Percentiles rank a stretch among this genome's conserved stretches.
phyloP scores from a whole-genome alignment of 2,113 vertebrate genomes.

The Urocynchramus pylzowi region DNA sequence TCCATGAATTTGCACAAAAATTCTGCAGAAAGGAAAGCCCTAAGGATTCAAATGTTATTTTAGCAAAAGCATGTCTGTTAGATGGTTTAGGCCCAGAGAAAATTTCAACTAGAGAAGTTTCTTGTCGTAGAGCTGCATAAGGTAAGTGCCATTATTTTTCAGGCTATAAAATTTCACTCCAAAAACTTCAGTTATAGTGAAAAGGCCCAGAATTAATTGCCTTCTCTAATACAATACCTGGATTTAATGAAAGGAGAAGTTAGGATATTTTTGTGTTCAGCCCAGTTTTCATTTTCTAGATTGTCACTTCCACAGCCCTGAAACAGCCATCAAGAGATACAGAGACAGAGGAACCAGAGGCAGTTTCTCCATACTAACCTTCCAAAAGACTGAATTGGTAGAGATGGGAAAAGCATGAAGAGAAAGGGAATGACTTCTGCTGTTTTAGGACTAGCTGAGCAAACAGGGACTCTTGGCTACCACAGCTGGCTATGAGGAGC shows the following conservation, averaged over 20 bases:
- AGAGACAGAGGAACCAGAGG: not conserved
- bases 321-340: not conserved
- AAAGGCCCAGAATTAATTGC: not conserved
- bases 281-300: not conserved
- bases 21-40: not conserved
- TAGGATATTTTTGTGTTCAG: not conserved
- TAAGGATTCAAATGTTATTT: not conserved
- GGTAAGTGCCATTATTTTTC: not conserved
- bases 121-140: not conserved
- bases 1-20: not conserved
- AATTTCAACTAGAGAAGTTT: not conserved
- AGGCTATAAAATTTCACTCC: not conserved
- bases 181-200: not conserved
- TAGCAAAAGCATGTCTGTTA: not conserved
- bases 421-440: not conserved
- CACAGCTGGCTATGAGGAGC: not conserved
- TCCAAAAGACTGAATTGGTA: not conserved
- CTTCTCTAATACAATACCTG: not conserved
- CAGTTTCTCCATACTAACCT: not conserved
- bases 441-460: not conserved
- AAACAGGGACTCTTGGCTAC: not conserved
- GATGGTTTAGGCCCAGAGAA: not conserved
- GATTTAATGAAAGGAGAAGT: not conserved
- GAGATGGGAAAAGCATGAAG: not conserved
- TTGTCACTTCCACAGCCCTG: not conserved